Conservation (phyloP, 2,888 invertebrate genomes). For the Andrena dorsata region DNA sequence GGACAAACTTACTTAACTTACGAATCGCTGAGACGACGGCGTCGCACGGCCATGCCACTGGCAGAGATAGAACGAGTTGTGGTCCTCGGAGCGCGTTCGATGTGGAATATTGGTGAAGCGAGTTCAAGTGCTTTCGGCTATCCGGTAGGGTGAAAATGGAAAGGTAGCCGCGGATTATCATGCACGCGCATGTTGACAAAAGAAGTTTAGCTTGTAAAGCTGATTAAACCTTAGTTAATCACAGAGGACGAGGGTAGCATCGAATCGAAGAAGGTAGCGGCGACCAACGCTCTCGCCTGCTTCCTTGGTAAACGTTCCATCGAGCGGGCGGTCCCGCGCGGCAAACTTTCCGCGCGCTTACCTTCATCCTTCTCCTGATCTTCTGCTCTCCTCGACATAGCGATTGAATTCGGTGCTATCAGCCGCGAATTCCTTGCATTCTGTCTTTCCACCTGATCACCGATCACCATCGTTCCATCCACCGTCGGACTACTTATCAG, state of each 20-base stretch:
- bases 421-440: constrained; percentile 82
- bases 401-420: constrained; percentile 83
- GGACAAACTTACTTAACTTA: background rate
- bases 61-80: background rate
- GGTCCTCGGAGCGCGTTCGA: background rate
- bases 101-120: background rate
- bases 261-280: constrained; percentile 31
- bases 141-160: constrained; percentile 41
- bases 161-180: constrained; percentile 82
- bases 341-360: constrained; percentile 66
- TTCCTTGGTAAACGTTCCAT: constrained; percentile 69
- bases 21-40: background rate
- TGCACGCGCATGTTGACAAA: constrained; percentile 83
- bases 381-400: constrained; percentile 78
- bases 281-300: constrained; percentile 52
- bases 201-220: constrained; percentile 84
- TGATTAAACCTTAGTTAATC: constrained; percentile 85
- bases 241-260: constrained; percentile 80
- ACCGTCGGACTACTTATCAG: no score
- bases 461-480: constrained; percentile 25
- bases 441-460: constrained; percentile 74
- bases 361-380: constrained; percentile 61
- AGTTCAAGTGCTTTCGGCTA: constrained; percentile 35
- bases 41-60: background rate
- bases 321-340: constrained; percentile 83